Percentiles rank a stretch among this genome's conserved stretches.
Conservation (phyloP, 2,888 invertebrate genomes). For the Thymelicus lineola region DNA sequence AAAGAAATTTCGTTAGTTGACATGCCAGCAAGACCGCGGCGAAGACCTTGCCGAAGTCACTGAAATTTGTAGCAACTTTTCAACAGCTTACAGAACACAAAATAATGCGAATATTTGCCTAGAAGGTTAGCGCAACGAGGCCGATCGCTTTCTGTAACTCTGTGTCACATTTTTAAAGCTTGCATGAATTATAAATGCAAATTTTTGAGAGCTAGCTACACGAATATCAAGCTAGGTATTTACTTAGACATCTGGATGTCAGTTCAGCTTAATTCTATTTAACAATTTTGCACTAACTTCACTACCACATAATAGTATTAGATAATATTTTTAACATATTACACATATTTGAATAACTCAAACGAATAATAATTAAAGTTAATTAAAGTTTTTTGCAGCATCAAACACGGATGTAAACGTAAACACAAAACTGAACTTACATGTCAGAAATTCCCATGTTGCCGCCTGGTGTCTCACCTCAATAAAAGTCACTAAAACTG, state of each 20-base stretch:
- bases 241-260: not conserved
- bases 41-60: slow-evolving; percentile 36
- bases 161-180: slow-evolving; percentile 42
- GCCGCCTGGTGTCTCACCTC: slow-evolving; percentile 55
- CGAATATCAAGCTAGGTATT: not conserved
- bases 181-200: slow-evolving; percentile 38
- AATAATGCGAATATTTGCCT: slow-evolving; percentile 50
- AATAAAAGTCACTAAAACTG: slow-evolving; percentile 66
- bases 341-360: not conserved
- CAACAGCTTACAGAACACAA: slow-evolving; percentile 47
- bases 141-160: slow-evolving; percentile 48
- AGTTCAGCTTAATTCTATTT: not conserved
- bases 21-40: not conserved
- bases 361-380: not conserved
- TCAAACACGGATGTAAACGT: slow-evolving; percentile 26
- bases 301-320: not conserved
- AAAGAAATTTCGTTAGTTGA: slow-evolving; percentile 20
- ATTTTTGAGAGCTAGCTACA: slow-evolving; percentile 22
- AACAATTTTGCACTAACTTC: not conserved
- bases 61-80: slow-evolving; percentile 43
- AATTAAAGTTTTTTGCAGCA: slow-evolving; percentile 29
- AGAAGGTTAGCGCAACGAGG: slow-evolving; percentile 56
- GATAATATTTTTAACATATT: not conserved
- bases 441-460: slow-evolving; percentile 72
- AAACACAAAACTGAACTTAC: slow-evolving; percentile 59